Percentiles rank a stretch among this genome's conserved stretches.
These are phyloP conservation scores for Drosophila algonquin DNA, from an alignment of 2,888 invertebrate genomes.

Conservation along the genomic window DNA sequence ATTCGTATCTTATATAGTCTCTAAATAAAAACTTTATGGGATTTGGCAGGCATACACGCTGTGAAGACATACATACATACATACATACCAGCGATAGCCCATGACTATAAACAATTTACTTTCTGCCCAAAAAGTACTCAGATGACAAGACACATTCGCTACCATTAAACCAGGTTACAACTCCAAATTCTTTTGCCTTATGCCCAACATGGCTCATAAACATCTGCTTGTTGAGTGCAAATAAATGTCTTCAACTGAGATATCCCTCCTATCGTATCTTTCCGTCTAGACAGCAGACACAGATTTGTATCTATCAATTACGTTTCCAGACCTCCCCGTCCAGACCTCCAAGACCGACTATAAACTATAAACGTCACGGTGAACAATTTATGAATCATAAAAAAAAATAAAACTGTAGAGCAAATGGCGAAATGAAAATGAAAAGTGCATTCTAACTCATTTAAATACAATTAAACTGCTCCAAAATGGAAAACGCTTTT, in stretches of 20 bases:
- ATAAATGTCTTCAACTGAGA: slow-evolving; percentile 22
- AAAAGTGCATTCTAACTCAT: slow-evolving; percentile 65
- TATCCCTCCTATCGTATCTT: slow-evolving; percentile 28
- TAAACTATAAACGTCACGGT: slow-evolving; percentile 45
- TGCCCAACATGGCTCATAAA: slow-evolving; percentile 13
- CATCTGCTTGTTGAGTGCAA: background rate
- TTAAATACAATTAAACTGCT: slow-evolving; percentile 61
- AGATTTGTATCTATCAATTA: slow-evolving; percentile 39
- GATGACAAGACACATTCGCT: background rate
- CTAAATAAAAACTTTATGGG: background rate
- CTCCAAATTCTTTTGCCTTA: background rate
- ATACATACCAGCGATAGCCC: background rate
- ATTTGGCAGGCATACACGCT: background rate
- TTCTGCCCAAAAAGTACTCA: background rate
- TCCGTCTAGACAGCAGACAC: slow-evolving; percentile 13
- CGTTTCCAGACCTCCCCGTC: slow-evolving; percentile 15
- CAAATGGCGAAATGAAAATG: slow-evolving; percentile 26
- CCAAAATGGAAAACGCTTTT: slow-evolving; percentile 10
- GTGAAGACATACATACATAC: no score
- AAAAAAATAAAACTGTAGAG: slow-evolving; percentile 1
- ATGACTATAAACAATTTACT: background rate
- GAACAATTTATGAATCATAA: slow-evolving; percentile 60
- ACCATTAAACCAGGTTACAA: background rate
- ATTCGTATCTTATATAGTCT: background rate
- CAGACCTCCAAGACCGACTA: slow-evolving; percentile 3